Evolutionary conservation across 2,113 vertebrate genomes (phyloP).

Genomic region (Ctenomys sociabilis): DNA sequence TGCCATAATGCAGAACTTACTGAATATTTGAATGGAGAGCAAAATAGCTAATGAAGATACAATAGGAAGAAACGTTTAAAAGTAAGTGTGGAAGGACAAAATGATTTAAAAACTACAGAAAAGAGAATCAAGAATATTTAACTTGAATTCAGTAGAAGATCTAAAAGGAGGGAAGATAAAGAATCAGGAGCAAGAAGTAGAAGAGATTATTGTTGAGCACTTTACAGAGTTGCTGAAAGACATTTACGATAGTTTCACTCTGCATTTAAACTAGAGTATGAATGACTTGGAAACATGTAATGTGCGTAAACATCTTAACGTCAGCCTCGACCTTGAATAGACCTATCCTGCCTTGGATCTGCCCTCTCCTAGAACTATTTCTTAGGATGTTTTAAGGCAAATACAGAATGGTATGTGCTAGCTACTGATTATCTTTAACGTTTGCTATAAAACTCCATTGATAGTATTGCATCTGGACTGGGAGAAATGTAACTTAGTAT

Average conservation of each 20-base stretch:
- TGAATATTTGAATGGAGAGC: not conserved
- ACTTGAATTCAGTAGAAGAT: not conserved
- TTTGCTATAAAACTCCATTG: not conserved
- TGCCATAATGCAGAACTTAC: conserved; percentile 14
- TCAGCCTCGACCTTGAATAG: not conserved
- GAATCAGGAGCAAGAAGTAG: not conserved
- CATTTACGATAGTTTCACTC: not conserved
- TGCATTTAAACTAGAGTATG: not conserved
- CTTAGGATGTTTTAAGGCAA: not conserved
- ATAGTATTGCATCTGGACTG: not conserved
- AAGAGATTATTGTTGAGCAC: conserved; percentile 29
- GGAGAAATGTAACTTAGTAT: not conserved
- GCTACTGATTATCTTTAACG: not conserved
- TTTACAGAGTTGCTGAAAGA: not conserved
- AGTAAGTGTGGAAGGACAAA: not conserved
- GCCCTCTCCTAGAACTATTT: not conserved
- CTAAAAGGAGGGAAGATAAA: not conserved
- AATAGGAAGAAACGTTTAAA: conserved; percentile 26
- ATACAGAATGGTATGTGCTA: not conserved
- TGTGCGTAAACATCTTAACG: not conserved
- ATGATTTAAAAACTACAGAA: not conserved
- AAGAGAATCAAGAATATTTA: not conserved
- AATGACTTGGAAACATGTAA: not conserved
- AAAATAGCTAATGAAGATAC: not conserved
- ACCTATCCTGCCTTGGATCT: not conserved